A percentile compares a stretch with the other conserved stretches of the same genome.
Evolutionary conservation across 53 echinoderm and acorn worm genomes (phyloP).

Genomic region (Holothuria leucospilota): DNA sequence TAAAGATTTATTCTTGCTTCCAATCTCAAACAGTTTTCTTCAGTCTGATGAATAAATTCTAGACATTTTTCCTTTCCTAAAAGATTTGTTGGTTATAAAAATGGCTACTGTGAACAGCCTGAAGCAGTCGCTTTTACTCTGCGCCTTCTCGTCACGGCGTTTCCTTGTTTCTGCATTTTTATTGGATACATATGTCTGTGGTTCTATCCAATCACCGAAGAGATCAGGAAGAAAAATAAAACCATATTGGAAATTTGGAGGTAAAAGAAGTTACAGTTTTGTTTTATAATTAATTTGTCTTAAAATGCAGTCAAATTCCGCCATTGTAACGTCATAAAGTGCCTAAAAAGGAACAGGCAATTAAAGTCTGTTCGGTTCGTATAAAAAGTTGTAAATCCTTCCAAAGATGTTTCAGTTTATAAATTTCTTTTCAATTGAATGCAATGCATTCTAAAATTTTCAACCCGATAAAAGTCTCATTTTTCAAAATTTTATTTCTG

Average conservation of each 20-base stretch:
- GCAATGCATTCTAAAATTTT: too few species aligned
- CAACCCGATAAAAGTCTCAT: too few species aligned
- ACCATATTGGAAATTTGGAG: constrained; percentile 96
- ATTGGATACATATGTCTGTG: constrained; percentile 78
- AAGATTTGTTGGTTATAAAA: constrained; percentile 76
- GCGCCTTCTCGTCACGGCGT: constrained; percentile 82
- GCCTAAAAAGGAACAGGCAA: too few species aligned
- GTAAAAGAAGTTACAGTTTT: constrained; percentile 39
- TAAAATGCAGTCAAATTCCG: not conserved
- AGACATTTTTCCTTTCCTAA: not conserved
- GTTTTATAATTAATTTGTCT: not conserved
- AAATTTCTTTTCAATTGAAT: too few species aligned
- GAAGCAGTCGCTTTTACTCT: constrained; percentile 75
- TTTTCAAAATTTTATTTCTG: too few species aligned
- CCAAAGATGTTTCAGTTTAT: too few species aligned
- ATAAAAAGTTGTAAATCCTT: too few species aligned
- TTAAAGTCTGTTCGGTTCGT: too few species aligned
- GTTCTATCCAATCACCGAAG: constrained; percentile 95
- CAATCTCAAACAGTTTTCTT: too few species aligned
- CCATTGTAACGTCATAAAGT: too few species aligned
- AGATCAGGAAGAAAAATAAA: constrained; percentile 80
- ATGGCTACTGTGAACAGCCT: constrained; percentile 79
- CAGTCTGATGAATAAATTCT: not conserved
- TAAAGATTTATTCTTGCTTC: not conserved
- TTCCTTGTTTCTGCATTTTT: constrained; percentile 71